Conservation (phyloP, 2,888 invertebrate species). For the Nasonovia ribisnigri region DNA sequence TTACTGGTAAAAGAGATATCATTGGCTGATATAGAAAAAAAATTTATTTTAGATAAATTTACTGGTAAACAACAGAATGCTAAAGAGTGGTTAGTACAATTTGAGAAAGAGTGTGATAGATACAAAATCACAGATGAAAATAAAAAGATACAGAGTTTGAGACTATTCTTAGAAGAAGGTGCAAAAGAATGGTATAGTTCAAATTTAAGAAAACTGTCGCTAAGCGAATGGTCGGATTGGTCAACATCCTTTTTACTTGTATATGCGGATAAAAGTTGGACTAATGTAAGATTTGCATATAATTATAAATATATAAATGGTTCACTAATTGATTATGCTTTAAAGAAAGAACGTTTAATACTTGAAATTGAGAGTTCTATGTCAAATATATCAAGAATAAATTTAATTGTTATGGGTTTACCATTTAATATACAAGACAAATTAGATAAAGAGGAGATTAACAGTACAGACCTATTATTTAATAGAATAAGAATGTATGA, state of each 20-base stretch:
- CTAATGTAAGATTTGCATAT: not conserved
- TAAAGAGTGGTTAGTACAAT: conserved; percentile 17
- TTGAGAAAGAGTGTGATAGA: conserved; percentile 36
- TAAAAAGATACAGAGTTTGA: not conserved
- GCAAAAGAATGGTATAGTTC: not conserved
- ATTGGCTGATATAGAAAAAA: conserved; percentile 8
- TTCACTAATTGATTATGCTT: conserved; percentile 20
- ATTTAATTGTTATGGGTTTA: conserved; percentile 18
- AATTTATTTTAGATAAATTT: conserved; percentile 42
- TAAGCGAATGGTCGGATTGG: not conserved
- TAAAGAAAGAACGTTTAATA: conserved; percentile 36
- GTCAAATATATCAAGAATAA: not conserved
- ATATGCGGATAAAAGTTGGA: not conserved
- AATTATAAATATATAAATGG: conserved; percentile 5
- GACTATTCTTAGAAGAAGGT: conserved; percentile 15
- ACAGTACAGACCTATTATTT: not conserved
- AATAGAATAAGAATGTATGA: conserved; percentile 1
- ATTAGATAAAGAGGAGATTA: not conserved
- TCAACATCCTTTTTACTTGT: not conserved
- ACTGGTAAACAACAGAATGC: conserved; percentile 19
- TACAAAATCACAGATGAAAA: not conserved
- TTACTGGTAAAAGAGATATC: conserved; percentile 1
- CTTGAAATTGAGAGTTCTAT: not conserved
- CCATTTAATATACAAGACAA: not conserved
- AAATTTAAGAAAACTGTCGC: not conserved